Evolutionary conservation across 2,113 vertebrate species (phyloP), one percentile per base, ranked within the genome.

Genomic region (Vulpes lagopus): DNA sequence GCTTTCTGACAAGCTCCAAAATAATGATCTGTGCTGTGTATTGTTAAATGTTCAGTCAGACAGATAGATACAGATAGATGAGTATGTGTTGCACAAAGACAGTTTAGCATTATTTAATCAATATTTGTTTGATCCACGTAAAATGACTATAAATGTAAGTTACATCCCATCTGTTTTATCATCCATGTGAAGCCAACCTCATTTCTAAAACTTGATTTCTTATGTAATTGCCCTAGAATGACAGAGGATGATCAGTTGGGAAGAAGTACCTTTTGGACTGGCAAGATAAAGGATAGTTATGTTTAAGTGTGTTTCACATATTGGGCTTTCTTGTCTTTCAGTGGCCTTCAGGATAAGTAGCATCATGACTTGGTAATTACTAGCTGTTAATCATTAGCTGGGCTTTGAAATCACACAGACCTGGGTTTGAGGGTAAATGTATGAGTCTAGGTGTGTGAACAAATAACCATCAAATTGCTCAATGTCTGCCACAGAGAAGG

Each of bases 81-180:
- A 87, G 81, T 64, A 49, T 94, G 53, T 43, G 89, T 64, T 94
- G 76, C 93, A 86, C 86, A 94, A 96, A 98, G 95, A 96, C 91
- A 94, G 93, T 93, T 97, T 95, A 96, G 95, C 94, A 95, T 95
- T 98, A 95, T 97, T 98, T 96, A 97, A 97, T 98, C 98, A 94
- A 91, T 97, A 88, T 96, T 96, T 96, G 87, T 96, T 94, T 98
- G 97, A 97, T 97, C 95, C 25, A 3, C 94, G 74, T 93, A 89
- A 96, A 98, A 95, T 3, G 11, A 96, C 74, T 93, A 89, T 91
- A 78, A 98, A 92, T 89, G 91, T 95, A 95, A 97, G 94, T 76
- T 84, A n/a, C 17, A 30, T 80, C 94, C 95, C 96, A 95, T 97
- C 96, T 98, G 96, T 88, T 94, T 97, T 91, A 74, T 98, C 95